A percentile compares a stretch with the other conserved stretches of the same genome.
Evolutionary conservation across 2,888 invertebrate genomes (phyloP).

Genomic region (Timandra comae): DNA sequence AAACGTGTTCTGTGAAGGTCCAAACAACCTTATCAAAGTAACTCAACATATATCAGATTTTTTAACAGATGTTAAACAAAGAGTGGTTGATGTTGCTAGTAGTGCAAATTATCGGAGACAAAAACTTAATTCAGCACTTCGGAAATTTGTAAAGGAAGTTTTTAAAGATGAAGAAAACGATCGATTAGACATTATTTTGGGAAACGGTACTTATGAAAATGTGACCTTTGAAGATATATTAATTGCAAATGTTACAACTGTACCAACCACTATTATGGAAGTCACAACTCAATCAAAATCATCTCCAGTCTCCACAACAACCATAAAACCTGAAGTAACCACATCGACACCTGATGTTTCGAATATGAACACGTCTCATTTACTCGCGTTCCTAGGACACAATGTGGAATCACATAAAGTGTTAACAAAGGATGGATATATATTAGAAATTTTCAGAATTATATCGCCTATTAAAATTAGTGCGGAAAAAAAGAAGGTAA

Average conservation of each 20-base stretch:
- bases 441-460: conserved; percentile 35
- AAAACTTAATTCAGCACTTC: conserved; percentile 23
- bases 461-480: conserved; percentile 4
- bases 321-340: too few species aligned
- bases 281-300: too few species aligned
- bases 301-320: too few species aligned
- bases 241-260: too few species aligned
- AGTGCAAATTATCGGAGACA: conserved; percentile 17
- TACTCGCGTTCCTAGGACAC: conserved; percentile 26
- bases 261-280: too few species aligned
- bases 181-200: too few species aligned
- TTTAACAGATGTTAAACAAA: too few species aligned
- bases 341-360: not conserved
- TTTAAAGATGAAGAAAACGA: conserved; percentile 4
- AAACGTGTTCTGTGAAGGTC: too few species aligned
- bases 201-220: too few species aligned
- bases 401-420: conserved; percentile 31
- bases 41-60: too few species aligned
- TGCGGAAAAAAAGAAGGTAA: conserved; percentile 9
- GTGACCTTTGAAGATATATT: too few species aligned
- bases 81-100: not conserved
- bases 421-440: conserved; percentile 36
- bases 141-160: conserved; percentile 20
- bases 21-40: too few species aligned
- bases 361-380: conserved; percentile 4